A percentile compares a stretch with the other conserved stretches of the same genome.
These are phyloP conservation scores for Pelodytes ibericus DNA, from an alignment of 2,797 vertebrate genomes.

Conservation along the genomic window DNA sequence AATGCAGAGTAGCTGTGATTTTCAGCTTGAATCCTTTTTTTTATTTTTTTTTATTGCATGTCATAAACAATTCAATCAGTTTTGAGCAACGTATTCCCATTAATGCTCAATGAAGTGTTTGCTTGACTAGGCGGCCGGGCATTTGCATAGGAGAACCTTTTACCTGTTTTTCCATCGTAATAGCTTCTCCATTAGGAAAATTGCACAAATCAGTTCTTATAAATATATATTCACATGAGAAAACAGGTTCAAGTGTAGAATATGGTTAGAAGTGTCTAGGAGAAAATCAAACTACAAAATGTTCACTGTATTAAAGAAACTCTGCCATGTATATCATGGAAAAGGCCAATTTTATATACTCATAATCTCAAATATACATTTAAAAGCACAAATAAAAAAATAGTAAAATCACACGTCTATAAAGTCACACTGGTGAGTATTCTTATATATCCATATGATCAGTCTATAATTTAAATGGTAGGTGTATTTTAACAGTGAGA, in stretches of 20 bases:
- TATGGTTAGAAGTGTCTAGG: slow-evolving; percentile 17
- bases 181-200: slow-evolving; percentile 43
- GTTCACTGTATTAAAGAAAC: too few species aligned
- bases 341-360: too few species aligned
- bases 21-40: background rate
- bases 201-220: slow-evolving; percentile 7
- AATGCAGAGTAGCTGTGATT: background rate
- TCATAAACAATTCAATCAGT: slow-evolving; percentile 40
- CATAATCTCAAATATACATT: too few species aligned
- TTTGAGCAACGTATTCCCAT: slow-evolving; percentile 1
- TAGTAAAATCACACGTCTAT: too few species aligned
- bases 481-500: too few species aligned
- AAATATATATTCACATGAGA: slow-evolving; percentile 10
- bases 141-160: slow-evolving; percentile 47
- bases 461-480: too few species aligned
- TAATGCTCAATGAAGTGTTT: slow-evolving; percentile 4
- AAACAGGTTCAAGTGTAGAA: background rate
- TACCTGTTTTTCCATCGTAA: slow-evolving; percentile 16
- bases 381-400: too few species aligned
- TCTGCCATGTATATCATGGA: too few species aligned
- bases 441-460: too few species aligned
- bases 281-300: too few species aligned
- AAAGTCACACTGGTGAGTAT: too few species aligned
- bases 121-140: slow-evolving; percentile 2
- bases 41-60: slow-evolving; percentile 22